Percentiles rank a stretch among this genome's conserved stretches.
Evolutionary conservation across 2,797 vertebrate genomes (phyloP).

Genomic region (Hydrophis major): DNA sequence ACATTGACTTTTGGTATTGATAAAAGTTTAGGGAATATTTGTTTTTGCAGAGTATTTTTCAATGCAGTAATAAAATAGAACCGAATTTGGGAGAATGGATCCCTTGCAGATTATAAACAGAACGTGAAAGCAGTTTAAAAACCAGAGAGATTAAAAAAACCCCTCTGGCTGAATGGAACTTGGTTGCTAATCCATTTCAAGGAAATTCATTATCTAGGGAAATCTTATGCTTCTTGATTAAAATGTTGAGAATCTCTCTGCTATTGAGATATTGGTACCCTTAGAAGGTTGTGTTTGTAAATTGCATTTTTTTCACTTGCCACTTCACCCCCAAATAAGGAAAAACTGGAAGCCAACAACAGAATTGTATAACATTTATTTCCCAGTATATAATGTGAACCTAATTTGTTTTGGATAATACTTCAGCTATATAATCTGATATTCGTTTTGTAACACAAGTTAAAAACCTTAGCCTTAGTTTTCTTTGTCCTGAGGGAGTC

Average conservation of each 20-base stretch:
- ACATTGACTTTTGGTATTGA: not conserved
- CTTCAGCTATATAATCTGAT: not conserved
- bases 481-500: not conserved
- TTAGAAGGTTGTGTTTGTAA: not conserved
- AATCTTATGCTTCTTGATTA: not conserved
- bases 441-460: not conserved
- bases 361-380: not conserved
- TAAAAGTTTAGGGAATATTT: not conserved
- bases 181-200: not conserved
- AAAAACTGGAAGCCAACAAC: not conserved
- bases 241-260: not conserved
- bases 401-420: not conserved
- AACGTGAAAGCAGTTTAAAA: not conserved
- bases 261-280: not conserved
- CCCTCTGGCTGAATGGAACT: not conserved
- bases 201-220: not conserved
- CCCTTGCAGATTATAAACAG: not conserved
- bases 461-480: not conserved
- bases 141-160: not conserved
- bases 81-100: not conserved
- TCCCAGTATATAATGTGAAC: not conserved
- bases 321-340: not conserved
- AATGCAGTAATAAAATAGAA: not conserved
- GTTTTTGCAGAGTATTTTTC: not conserved
- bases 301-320: not conserved